Percentiles rank a stretch among this genome's conserved stretches.
These are phyloP conservation scores for Lineus longissimus DNA, from an alignment of 1,140 invertebrate species.

Conservation along the genomic window DNA sequence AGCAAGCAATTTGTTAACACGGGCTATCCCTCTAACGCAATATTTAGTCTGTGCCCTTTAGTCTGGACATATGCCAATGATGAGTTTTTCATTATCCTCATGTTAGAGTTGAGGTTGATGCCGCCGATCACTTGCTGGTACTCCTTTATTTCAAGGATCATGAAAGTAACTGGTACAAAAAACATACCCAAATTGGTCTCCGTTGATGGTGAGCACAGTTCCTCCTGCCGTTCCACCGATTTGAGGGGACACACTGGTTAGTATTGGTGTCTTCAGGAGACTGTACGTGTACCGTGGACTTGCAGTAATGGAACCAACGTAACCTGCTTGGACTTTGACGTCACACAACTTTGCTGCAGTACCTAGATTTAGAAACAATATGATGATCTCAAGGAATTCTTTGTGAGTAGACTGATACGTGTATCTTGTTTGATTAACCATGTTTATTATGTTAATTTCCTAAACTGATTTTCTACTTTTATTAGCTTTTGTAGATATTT, in stretches of 20 bases:
- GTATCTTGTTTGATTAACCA: neutral
- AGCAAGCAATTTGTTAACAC: too few relatives aligned
- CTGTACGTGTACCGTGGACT: neutral
- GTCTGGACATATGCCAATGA: too few relatives aligned
- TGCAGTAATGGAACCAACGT: neutral
- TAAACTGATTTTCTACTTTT: neutral
- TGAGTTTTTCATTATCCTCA: too few relatives aligned
- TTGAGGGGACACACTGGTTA: slow-evolving; percentile 21
- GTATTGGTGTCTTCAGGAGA: slow-evolving; percentile 6
- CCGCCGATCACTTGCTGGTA: too few relatives aligned
- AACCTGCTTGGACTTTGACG: neutral
- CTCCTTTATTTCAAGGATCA: too few relatives aligned
- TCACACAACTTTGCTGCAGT: neutral
- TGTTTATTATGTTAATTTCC: too few relatives aligned
- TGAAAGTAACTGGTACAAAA: too few relatives aligned
- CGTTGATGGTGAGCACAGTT: slow-evolving; percentile 25
- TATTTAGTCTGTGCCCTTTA: too few relatives aligned
- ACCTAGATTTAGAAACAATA: neutral
- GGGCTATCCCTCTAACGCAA: too few relatives aligned
- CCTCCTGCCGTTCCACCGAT: slow-evolving; percentile 30
- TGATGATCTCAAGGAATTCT: neutral
- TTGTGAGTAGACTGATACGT: neutral
- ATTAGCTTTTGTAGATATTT: neutral
- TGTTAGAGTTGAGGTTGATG: too few relatives aligned
- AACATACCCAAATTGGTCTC: slow-evolving; percentile 25